phyloP scores from a whole-genome alignment of 2,797 vertebrate species.

The Phataginus tetradactyla region DNA sequence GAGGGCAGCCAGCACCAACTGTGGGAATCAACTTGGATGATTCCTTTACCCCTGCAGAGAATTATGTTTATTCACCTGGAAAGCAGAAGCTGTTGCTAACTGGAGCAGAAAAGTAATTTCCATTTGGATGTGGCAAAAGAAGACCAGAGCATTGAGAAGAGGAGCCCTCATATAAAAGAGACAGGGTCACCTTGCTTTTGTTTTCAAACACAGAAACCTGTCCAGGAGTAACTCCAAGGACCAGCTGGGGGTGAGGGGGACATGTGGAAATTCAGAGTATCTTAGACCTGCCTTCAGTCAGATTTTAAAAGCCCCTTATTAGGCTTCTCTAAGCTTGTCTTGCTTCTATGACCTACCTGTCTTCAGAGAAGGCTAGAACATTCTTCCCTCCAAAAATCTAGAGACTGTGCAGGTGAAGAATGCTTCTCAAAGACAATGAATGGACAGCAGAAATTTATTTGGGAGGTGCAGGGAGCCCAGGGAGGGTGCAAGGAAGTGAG shows the following conservation, averaged over 20 bases:
- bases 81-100: constrained; percentile 76
- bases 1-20: constrained; percentile 56
- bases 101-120: constrained; percentile 79
- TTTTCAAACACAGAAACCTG: constrained; percentile 40
- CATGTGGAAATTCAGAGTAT: neutral
- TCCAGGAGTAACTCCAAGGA: neutral
- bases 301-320: neutral
- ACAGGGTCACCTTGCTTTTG: constrained; percentile 8
- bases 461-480: neutral
- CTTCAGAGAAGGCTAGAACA: neutral
- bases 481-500: neutral
- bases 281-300: neutral
- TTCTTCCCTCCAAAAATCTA: neutral
- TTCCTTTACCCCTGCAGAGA: constrained; percentile 58
- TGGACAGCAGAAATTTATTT: neutral
- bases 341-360: neutral
- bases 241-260: neutral
- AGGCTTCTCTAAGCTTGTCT: neutral
- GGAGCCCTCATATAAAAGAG: constrained; percentile 32
- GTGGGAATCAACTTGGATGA: constrained; percentile 42
- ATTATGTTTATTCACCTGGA: constrained; percentile 73
- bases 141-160: constrained; percentile 56
- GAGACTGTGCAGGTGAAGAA: neutral
- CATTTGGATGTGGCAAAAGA: constrained; percentile 67
- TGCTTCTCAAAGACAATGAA: neutral